Conservation (phyloP, 2,113 vertebrate species). For the Malurus elegans region DNA sequence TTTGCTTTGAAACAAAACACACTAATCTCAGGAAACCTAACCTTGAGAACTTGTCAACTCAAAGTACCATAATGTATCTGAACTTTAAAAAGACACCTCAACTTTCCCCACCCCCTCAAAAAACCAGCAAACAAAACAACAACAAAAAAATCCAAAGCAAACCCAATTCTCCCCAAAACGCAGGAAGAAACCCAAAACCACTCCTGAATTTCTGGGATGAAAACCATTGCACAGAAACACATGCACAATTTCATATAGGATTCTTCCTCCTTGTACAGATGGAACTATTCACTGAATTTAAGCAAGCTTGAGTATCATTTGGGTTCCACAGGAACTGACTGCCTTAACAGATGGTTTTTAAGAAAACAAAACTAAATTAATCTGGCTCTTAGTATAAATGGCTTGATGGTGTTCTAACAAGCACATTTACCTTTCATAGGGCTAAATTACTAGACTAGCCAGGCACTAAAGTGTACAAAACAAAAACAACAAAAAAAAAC, state of each 20-base stretch:
- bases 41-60: background rate
- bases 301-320: background rate
- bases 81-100: background rate
- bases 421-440: background rate
- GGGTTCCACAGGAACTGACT: background rate
- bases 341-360: background rate
- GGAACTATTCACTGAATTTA: background rate
- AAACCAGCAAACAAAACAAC: background rate
- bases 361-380: background rate
- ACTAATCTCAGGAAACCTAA: background rate
- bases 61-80: background rate
- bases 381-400: background rate
- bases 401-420: background rate
- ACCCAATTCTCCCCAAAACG: background rate
- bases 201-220: background rate
- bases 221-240: background rate
- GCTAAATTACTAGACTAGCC: background rate
- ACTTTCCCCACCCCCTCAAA: background rate
- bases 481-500: background rate
- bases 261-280: background rate
- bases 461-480: background rate
- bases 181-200: background rate
- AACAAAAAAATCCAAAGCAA: background rate
- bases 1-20: background rate
- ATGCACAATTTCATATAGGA: background rate